Percentiles rank a stretch among this genome's conserved stretches.
Conservation (phyloP, 2,113 vertebrate genomes). For the Salvelinus fontinalis region DNA sequence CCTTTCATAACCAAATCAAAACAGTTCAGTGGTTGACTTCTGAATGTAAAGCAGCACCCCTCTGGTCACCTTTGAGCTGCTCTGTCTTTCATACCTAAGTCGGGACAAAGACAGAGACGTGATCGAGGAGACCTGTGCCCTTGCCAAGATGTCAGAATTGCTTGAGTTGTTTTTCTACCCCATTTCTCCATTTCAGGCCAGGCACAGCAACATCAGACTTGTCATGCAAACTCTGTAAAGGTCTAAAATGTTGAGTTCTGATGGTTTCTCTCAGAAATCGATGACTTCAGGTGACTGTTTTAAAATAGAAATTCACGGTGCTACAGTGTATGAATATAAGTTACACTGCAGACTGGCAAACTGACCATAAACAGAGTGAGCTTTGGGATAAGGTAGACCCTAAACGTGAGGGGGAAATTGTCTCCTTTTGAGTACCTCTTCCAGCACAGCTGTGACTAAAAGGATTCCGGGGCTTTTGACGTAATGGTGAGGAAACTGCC, state of each 20-base stretch:
- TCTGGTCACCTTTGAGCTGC: too few relatives aligned
- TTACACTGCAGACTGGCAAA: constrained; percentile 34
- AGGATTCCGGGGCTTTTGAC: constrained; percentile 66
- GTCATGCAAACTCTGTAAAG: constrained; percentile 11
- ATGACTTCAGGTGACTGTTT: too few relatives aligned
- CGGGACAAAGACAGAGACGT: too few relatives aligned
- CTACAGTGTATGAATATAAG: constrained; percentile 2
- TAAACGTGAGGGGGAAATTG: constrained; percentile 37
- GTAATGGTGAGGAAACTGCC: constrained; percentile 58
- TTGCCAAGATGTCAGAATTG: constrained; percentile 21
- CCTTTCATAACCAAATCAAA: too few relatives aligned
- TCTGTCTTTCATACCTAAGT: too few relatives aligned
- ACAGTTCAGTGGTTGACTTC: too few relatives aligned
- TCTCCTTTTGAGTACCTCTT: constrained; percentile 59
- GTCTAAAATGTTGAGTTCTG: constrained; percentile 18
- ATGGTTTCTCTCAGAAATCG: too few relatives aligned
- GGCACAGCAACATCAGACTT: constrained; percentile 19
- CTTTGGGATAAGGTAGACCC: constrained; percentile 43
- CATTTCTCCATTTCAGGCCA: constrained; percentile 26
- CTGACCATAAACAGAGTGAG: constrained; percentile 47
- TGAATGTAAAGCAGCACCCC: too few relatives aligned
- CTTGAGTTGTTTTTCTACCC: constrained; percentile 27
- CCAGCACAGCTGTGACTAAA: constrained; percentile 73
- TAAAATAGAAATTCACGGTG: too few relatives aligned
- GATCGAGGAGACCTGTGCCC: background rate